phyloP scores from a whole-genome alignment of 2,888 invertebrate genomes.

The Aleiodes testaceus region DNA sequence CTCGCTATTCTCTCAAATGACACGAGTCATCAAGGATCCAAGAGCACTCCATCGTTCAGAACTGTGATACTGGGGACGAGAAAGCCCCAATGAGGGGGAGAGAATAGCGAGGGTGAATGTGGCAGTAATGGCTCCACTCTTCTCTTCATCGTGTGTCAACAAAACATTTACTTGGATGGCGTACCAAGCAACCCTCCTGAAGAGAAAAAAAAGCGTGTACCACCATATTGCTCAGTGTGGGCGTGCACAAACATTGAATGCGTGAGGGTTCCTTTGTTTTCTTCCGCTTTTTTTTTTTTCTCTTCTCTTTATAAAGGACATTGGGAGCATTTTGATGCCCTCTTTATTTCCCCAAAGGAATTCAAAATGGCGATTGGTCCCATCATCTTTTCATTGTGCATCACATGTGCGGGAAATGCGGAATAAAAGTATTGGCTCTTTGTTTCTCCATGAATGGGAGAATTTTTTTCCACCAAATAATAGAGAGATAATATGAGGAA shows the following conservation, averaged over 20 bases:
- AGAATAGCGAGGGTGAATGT: slow-evolving; percentile 42
- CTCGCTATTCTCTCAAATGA: slow-evolving; percentile 16
- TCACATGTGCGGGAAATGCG: background rate
- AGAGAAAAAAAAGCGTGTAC: slow-evolving; percentile 37
- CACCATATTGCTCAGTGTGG: slow-evolving; percentile 53
- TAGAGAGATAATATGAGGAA: background rate
- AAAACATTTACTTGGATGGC: slow-evolving; percentile 67
- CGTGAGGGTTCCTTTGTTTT: slow-evolving; percentile 30
- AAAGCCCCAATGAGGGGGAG: slow-evolving; percentile 22
- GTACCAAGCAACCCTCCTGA: slow-evolving; percentile 43
- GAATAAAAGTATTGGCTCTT: background rate
- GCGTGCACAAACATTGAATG: slow-evolving; percentile 47
- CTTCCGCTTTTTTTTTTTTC: slow-evolving; percentile 24
- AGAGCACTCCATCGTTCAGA: slow-evolving; percentile 16
- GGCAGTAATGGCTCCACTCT: slow-evolving; percentile 65
- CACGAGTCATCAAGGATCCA: slow-evolving; percentile 17
- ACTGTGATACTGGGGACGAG: background rate
- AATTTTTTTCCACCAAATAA: background rate
- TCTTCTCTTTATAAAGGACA: slow-evolving; percentile 25
- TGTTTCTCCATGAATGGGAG: slow-evolving; percentile 1
- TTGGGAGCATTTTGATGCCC: slow-evolving; percentile 36
- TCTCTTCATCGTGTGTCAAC: slow-evolving; percentile 65
- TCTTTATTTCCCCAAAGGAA: slow-evolving; percentile 30
- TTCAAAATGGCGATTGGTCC: slow-evolving; percentile 25
- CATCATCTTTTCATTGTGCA: slow-evolving; percentile 5